Evolutionary conservation across 1,140 invertebrate genomes (phyloP).

Genomic region (Drosophila mauritiana): DNA sequence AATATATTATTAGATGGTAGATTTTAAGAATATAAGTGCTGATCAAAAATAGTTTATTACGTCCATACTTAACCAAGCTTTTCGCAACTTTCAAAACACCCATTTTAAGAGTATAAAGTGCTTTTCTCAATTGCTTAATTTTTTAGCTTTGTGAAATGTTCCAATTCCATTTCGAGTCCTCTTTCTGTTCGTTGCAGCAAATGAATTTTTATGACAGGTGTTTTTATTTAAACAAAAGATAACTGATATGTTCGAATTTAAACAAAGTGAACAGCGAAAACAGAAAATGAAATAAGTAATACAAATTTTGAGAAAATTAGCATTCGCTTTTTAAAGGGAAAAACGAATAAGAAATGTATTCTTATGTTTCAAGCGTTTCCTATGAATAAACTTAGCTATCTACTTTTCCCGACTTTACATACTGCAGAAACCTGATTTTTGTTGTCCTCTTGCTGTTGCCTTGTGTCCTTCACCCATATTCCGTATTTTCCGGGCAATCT

Average conservation of each 20-base stretch:
- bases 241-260: background rate
- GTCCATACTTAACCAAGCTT: too few relatives aligned
- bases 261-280: constrained; percentile 12
- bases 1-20: too few relatives aligned
- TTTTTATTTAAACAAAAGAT: constrained; percentile 36
- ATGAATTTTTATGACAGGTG: constrained; percentile 44
- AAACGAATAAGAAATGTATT: background rate
- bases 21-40: background rate
- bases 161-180: background rate
- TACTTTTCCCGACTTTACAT: too few relatives aligned
- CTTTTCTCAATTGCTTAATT: constrained; percentile 26
- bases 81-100: background rate
- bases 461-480: background rate
- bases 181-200: constrained; percentile 1
- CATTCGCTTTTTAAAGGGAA: too few relatives aligned
- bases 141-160: constrained; percentile 1
- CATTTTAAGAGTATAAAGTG: background rate
- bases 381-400: too few relatives aligned
- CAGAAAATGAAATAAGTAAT: constrained; percentile 26
- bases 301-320: constrained; percentile 18
- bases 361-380: too few relatives aligned
- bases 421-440: too few relatives aligned
- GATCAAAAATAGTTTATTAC: too few relatives aligned
- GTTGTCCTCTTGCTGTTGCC: background rate
- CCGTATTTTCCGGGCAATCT: background rate